Base-by-base conservation (phyloP, 1,140 invertebrate genomes). In the Pristionchus pacificus region DNA sequence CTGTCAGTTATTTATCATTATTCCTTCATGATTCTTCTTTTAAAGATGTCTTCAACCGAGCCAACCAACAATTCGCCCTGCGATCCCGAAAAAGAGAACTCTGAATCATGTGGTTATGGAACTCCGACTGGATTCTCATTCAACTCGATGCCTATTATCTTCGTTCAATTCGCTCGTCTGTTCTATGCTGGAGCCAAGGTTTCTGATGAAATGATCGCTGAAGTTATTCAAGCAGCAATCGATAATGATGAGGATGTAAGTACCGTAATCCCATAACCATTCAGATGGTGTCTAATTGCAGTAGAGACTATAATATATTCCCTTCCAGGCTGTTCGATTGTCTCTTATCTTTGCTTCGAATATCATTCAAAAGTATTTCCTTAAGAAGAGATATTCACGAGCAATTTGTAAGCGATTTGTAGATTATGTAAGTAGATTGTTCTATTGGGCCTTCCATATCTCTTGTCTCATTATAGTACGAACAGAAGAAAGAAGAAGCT, bases 101-200 rank as follows among this genome's bases (percentile, higher is more conserved):
- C 6, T 49, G 19, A 19, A 10, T 6, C 6, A 10, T 49, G 38
- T 49, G 19, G 6, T 49, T 49, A 10, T 49, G 38, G 38, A 6
- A 49, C 6, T 6, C 38, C 38, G 19, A 49, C 38, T 49, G 6
- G 19, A 10, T 19, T 49, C 6, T 49, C 38, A 49, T 49, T 49
- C 19, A 10, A 6, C 19, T 49, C 38, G 6, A 10, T 49, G 6
- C 38, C 38, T 49, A 49, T 49, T 49, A 49, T 49, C 38, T 49
- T 49, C 19, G n/a, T 66, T 28, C 25, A 24, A 19, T 68, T 60
- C 30, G 33, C 38, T n/a, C n/a, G 66, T 32, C 38, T 29, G 25
- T 68, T 60, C 27, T 68, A 31, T 31, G 33, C 55, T 32, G 57
- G 55, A 1, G 31, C 66, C 13, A 58, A 60, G 60, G 60, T 68